Percentiles rank a stretch among this genome's conserved stretches.
Conservation (phyloP, 2,113 vertebrate genomes). For the Catagonus wagneri region DNA sequence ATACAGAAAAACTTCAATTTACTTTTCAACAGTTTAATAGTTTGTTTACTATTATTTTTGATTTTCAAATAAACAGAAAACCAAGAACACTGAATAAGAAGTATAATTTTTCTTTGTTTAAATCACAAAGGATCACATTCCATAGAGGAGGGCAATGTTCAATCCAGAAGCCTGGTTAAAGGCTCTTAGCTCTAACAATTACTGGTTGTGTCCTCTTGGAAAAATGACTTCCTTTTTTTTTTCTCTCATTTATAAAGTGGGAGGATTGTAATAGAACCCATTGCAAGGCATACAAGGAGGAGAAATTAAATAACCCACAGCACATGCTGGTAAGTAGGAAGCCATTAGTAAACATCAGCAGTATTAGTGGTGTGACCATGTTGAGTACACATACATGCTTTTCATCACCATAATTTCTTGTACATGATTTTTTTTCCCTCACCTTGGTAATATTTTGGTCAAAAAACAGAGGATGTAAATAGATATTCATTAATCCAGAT, state of each 20-base stretch:
- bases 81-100: not conserved
- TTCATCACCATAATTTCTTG: not conserved
- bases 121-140: not conserved
- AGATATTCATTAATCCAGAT: not conserved
- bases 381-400: not conserved
- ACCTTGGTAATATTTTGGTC: not conserved
- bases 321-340: not conserved
- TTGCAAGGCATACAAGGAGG: not conserved
- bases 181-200: not conserved
- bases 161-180: not conserved
- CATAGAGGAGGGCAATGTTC: fast-evolving
- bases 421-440: not conserved
- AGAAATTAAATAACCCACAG: not conserved
- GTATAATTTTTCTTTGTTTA: not conserved
- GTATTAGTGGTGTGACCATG: not conserved
- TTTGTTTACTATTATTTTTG: not conserved
- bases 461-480: not conserved
- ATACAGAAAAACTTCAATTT: constrained; percentile 1
- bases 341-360: not conserved
- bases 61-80: constrained; percentile 54
- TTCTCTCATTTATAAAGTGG: not conserved
- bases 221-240: not conserved
- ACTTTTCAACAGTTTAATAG: not conserved
- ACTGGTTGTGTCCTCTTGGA: not conserved
- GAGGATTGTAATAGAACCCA: not conserved